Base-by-base conservation (phyloP, 2,113 vertebrate genomes). In the Microcebus lehilahytsara region DNA sequence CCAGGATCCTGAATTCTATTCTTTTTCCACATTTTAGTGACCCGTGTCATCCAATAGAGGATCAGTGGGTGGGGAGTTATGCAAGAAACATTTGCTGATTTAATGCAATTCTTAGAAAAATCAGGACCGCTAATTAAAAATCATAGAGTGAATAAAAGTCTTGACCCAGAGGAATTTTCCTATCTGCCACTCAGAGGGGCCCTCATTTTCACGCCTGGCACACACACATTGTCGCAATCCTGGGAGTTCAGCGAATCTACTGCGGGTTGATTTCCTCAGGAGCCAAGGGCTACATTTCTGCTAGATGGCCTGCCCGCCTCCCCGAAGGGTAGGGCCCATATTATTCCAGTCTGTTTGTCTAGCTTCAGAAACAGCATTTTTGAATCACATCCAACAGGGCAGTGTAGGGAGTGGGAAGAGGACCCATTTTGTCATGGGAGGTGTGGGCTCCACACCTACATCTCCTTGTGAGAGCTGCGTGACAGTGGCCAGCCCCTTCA, bases 81-180 rank as follows among this genome's bases (percentile, higher is more conserved):
- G 23, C 13, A 89, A 92, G 81, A 90, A 92, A 19, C 32, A 74
- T 85, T 95, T 87, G 56, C 60, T 75, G 17, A 92, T 64, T 88
- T 94, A 96, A 95, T 64, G 75, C 30, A 90, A 72, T 64, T 32
- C 46, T 93, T 94, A 49, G 74, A 42, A 94, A 96, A 95, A 78
- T 56, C 81, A 75, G 27, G 27, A 62, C 77, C 32, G 62, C 85
- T 93, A 62, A 95, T 93, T 90, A 96, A 88, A 94, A 97, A 93
- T 34, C 79, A 92, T 60, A 77, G 66, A 90, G 80, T 87, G 92
- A 95, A 77, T 23, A 74, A 42, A 93, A 85, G 79, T 56, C 75
- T 83, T 72, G 40, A 58, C 32, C 25, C 81, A 64, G 72, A 93
- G 85, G 93, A 81, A 60, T 69, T 92, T 71, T 91, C 72, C 17